Percentiles rank a stretch among this genome's conserved stretches.
Conservation (phyloP, 2,888 invertebrate species). For the Apamea anceps region DNA sequence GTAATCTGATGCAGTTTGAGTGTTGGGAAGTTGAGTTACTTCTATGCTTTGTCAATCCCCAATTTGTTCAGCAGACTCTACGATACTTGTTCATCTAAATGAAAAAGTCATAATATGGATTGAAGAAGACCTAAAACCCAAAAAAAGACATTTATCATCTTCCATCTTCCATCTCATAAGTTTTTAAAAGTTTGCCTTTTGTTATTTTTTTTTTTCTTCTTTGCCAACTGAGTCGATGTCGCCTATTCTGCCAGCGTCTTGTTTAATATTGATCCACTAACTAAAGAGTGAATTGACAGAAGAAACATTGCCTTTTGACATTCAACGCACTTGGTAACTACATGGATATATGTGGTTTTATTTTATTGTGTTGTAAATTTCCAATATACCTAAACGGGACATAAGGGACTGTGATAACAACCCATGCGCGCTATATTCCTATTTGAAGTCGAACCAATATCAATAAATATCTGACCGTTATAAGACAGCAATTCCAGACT, state of each 20-base stretch:
- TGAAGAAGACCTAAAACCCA: not conserved
- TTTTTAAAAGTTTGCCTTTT: not conserved
- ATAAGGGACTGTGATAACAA: not conserved
- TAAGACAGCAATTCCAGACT: not conserved
- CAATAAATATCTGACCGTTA: not conserved
- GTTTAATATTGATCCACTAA: not conserved
- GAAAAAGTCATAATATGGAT: not conserved
- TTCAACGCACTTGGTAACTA: not conserved
- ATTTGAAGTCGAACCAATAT: not conserved
- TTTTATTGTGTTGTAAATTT: not conserved
- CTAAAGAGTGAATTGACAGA: not conserved
- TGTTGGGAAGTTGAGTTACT: not conserved
- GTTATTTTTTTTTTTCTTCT: too few species aligned
- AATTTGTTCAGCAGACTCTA: not conserved
- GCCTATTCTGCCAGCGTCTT: too few species aligned
- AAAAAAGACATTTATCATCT: not conserved
- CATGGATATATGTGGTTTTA: not conserved
- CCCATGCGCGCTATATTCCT: not conserved
- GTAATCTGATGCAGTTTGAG: slow-evolving; percentile 32
- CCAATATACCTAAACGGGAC: not conserved
- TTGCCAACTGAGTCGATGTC: too few species aligned
- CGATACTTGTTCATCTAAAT: not conserved
- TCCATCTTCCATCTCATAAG: not conserved
- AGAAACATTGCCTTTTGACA: not conserved
- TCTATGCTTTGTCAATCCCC: not conserved